Percentiles rank a stretch among this genome's conserved stretches.
Conservation (phyloP, 2,797 vertebrate species). For the Vipera latastei region DNA sequence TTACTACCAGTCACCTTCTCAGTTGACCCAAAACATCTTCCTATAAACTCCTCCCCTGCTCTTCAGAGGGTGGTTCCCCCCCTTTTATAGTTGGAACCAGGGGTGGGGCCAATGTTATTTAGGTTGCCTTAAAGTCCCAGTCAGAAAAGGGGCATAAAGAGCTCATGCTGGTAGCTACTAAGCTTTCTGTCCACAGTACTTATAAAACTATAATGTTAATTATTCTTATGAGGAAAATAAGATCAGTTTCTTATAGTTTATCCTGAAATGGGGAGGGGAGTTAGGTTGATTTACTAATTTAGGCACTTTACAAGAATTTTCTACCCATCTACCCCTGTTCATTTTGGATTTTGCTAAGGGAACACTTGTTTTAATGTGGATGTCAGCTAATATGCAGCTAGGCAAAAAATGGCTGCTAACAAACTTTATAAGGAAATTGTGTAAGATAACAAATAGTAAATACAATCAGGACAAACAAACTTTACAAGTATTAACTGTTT, state of each 20-base stretch:
- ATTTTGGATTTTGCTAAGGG: background rate
- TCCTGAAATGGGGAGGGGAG: background rate
- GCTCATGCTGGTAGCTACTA: background rate
- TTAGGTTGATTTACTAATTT: background rate
- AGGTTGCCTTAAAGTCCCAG: background rate
- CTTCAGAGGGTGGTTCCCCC: accelerated
- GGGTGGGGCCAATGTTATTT: background rate
- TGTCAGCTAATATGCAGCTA: background rate
- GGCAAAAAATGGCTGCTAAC: background rate
- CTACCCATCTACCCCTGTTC: background rate
- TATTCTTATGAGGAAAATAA: background rate
- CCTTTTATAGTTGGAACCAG: background rate
- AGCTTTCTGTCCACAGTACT: background rate
- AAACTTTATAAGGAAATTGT: background rate
- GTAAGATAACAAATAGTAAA: background rate
- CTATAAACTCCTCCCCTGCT: background rate
- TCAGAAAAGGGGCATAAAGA: background rate
- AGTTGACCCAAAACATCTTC: background rate
- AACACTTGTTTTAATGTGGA: background rate
- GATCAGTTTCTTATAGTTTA: background rate
- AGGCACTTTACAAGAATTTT: background rate
- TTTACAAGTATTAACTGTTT: background rate
- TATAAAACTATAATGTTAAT: background rate
- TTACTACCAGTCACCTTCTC: background rate
- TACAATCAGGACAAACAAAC: background rate